Evolutionary conservation across 2,888 invertebrate species (phyloP), one percentile per base, ranked within the genome.

Genomic region (Spilarctia lutea): DNA sequence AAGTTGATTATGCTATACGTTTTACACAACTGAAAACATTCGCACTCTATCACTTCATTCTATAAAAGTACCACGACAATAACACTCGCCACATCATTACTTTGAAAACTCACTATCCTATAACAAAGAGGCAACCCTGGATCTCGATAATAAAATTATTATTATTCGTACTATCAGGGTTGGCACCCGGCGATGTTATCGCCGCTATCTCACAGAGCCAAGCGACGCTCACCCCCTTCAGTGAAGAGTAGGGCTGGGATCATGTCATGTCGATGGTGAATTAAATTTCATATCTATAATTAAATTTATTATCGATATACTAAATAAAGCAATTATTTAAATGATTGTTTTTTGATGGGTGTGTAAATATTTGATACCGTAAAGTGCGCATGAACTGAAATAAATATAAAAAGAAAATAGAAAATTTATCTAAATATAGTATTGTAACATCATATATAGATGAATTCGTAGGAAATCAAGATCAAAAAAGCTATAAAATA

Each of bases 131-230:
- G 87, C 89, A 91, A 81, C 94, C 93, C 93, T 93, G 90, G 90
- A 93, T 93, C 91, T 91, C 88, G 94, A 94, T 95, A 94, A 91
- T 94, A 94, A 93, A 95, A 95, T 95, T 94, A 95, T 95, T 95
- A 95, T 95, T 95, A 95, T 93, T 94, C 94, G 89, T 90, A 90
- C 91, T 95, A 95, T 95, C 95, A 93, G 94, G 90, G 91, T 91
- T 91, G 92, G 93, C 94, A 94, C 94, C 94, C 94, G 90, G 89
- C 88, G 95, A 95, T 95, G 91, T 76, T 95, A 95, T 95, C 94
- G 90, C 60, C 88, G 92, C 91, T 96, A 95, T 95, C 95, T 93
- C 94, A 88, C 93, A 88, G 93, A 93, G 92, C 95, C 95, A 95
- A 94, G 94, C 94, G 94, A 89, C 93, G 92, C 91, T 93, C 94